A percentile compares a stretch with the other conserved stretches of the same genome.
phyloP scores from a whole-genome alignment of 2,888 invertebrate species.

The Macrophya annulata region DNA sequence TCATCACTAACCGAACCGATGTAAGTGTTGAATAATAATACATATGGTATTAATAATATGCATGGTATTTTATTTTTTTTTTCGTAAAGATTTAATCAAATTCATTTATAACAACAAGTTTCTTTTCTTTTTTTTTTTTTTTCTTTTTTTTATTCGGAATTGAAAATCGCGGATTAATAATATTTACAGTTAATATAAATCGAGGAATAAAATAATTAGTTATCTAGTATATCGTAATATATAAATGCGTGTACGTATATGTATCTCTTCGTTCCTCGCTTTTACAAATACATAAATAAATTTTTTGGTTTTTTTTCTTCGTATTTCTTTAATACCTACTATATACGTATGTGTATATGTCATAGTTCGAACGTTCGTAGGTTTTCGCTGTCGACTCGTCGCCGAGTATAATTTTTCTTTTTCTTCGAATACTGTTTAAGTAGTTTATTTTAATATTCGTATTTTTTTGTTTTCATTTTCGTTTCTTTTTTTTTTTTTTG shows the following conservation, averaged over 20 bases:
- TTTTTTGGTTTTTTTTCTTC: not conserved
- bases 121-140: too few species aligned
- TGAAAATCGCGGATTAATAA: not conserved
- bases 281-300: not conserved
- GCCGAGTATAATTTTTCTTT: not conserved
- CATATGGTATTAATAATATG: not conserved
- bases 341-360: not conserved
- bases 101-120: not conserved
- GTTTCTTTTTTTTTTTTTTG: not conserved
- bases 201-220: not conserved
- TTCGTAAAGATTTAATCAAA: not conserved
- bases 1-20: slow-evolving; percentile 6
- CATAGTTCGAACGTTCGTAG: slow-evolving; percentile 1
- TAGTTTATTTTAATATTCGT: too few species aligned
- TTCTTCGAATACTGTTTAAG: too few species aligned
- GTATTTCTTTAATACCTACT: not conserved
- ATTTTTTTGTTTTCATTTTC: too few species aligned
- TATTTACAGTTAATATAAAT: not conserved
- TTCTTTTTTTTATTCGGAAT: too few species aligned
- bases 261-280: not conserved
- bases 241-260: not conserved
- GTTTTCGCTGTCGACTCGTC: not conserved
- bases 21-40: slow-evolving; percentile 19
- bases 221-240: not conserved
- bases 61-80: not conserved